Conservation (phyloP, 1,140 invertebrate species). For the Dendrolimus kikuchii region DNA sequence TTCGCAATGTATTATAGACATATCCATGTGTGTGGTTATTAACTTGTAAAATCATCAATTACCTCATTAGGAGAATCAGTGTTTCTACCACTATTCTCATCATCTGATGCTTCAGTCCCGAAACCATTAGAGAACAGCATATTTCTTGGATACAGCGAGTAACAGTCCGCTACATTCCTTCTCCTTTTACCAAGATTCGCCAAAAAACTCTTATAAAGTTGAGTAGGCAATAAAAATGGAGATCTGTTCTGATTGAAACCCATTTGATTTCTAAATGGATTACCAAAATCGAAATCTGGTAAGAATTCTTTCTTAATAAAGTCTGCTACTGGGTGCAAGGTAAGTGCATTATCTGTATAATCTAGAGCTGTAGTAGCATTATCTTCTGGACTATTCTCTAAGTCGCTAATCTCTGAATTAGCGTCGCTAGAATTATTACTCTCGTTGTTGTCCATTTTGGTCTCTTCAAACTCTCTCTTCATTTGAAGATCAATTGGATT, state of each 20-base stretch:
- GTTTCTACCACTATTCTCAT: conserved; percentile 60
- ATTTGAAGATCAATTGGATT: conserved; percentile 23
- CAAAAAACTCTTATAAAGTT: conserved; percentile 84
- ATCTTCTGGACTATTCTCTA: conserved; percentile 59
- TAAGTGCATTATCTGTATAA: conserved; percentile 52
- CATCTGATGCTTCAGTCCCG: conserved; percentile 59
- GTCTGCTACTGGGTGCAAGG: conserved; percentile 59
- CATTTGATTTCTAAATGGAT: conserved; percentile 59
- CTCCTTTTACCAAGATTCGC: conserved; percentile 74
- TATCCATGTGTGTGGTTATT: no score
- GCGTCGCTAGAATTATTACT: conserved; percentile 44
- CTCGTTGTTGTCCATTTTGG: conserved; percentile 42
- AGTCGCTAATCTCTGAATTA: conserved; percentile 56
- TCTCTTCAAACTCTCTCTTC: conserved; percentile 25
- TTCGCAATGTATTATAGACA: no score
- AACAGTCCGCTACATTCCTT: conserved; percentile 62
- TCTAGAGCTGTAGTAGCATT: conserved; percentile 41
- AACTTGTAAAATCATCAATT: conserved; percentile 11
- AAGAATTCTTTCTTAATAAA: conserved; percentile 70
- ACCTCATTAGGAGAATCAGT: conserved; percentile 69
- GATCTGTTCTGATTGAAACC: conserved; percentile 53
- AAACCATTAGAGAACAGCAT: conserved; percentile 66
- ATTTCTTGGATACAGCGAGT: conserved; percentile 65
- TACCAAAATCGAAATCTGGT: conserved; percentile 62
- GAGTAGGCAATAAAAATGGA: conserved; percentile 79